Evolutionary conservation across 2,888 invertebrate genomes (phyloP), one percentile per base, ranked within the genome.

Genomic region (Elysia crispata): DNA sequence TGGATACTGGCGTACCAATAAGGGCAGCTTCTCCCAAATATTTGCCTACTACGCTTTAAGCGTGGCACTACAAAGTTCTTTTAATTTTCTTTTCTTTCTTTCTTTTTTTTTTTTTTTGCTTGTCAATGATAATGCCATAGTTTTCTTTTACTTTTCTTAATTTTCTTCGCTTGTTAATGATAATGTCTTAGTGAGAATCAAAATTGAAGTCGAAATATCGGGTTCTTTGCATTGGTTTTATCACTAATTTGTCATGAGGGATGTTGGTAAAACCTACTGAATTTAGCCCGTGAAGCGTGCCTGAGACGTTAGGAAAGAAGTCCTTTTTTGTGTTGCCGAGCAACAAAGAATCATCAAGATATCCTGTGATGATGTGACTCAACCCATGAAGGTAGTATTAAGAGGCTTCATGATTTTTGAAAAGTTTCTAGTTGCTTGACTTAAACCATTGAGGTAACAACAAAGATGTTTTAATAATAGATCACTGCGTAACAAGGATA

Each of bases 381-480:
- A 33, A 25, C 66, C 33, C 20, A 25, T 30, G 3, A 80, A 72
- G 20, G 31, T 15, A 3, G 80, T 25, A 49, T 67, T 69, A 1
- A 82, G 30, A 1, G 79, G 82, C 33, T 79, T 82, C 18, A 76
- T 25, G 20, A 79, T 25, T 77, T 83, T 83, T n/a, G 77, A 77
- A 57, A 79, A 81, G 50, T 76, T 30, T 33, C 81, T 70, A 20
- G 83, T 81, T 5, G 66, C 78, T 57, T 70, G 80, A 6, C 31
- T 20, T 15, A 81, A 67, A 28, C 80, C 82, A 54, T 81, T 81
- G 1, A 80, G 80, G 20, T 30, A 60, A n/a, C n/a, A n/a, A n/a
- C n/a, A n/a, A n/a, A n/a, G n/a, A n/a, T n/a, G n/a, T n/a, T n/a
- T n/a, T n/a, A n/a, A n/a, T n/a, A n/a, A n/a, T n/a, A n/a, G n/a